Evolutionary conservation across 2,888 invertebrate species (phyloP).

Genomic region (Chaetogeoica ovagalla): DNA sequence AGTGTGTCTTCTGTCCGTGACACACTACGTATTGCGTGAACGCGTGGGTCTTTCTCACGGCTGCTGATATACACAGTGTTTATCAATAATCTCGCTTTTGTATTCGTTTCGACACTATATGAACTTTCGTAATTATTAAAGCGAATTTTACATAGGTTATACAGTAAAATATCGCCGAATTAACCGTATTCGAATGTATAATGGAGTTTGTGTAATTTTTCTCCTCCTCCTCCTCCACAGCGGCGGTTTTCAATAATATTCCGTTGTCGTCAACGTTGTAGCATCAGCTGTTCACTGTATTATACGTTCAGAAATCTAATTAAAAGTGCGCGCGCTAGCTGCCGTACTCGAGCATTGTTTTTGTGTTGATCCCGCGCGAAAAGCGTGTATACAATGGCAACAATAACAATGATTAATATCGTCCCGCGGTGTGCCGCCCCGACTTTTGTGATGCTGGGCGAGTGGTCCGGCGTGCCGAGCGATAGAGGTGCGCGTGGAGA

Average conservation of each 20-base stretch:
- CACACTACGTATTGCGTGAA: too few species aligned
- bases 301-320: constrained; percentile 27
- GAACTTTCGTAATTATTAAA: too few species aligned
- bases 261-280: not conserved
- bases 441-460: not conserved
- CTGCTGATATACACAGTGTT: too few species aligned
- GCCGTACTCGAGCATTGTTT: constrained; percentile 19
- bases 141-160: too few species aligned
- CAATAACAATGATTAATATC: constrained; percentile 35
- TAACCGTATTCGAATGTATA: constrained; percentile 17
- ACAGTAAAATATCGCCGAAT: not conserved
- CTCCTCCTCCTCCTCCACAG: not conserved
- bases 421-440: not conserved
- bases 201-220: not conserved
- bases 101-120: too few species aligned
- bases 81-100: too few species aligned
- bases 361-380: constrained; percentile 4
- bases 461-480: not conserved
- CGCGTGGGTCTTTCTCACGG: too few species aligned
- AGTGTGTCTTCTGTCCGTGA: too few species aligned
- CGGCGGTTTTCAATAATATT: not conserved
- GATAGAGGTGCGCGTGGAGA: too few species aligned
- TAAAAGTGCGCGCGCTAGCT: constrained; percentile 16
- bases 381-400: not conserved
- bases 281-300: too few species aligned